Evolutionary conservation across 2,888 invertebrate species (phyloP).

Genomic region (Holacanthella duospinosa): DNA sequence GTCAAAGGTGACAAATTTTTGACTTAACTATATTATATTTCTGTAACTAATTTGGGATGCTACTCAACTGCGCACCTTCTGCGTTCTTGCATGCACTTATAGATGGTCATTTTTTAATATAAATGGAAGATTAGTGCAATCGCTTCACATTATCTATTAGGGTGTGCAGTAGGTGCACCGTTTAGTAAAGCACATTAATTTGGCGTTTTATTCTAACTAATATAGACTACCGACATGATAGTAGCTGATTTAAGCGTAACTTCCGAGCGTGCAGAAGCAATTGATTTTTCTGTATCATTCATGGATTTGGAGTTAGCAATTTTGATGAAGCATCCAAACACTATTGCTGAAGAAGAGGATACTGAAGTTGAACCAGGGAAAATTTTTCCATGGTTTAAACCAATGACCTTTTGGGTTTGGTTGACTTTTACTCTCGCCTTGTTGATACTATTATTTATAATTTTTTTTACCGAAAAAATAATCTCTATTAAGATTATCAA

Average conservation of each 20-base stretch:
- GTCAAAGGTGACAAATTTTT: conserved; percentile 56
- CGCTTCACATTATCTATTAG: background rate
- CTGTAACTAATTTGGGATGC: too few relatives aligned
- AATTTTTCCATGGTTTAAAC: conserved; percentile 75
- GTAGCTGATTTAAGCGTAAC: conserved; percentile 52
- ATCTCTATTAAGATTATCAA: background rate
- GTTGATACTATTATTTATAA: conserved; percentile 90
- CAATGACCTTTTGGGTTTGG: conserved; percentile 76
- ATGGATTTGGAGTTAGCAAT: conserved; percentile 50
- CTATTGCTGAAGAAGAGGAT: conserved; percentile 46
- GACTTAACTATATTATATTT: background rate
- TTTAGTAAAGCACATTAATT: too few relatives aligned
- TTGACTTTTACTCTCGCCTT: conserved; percentile 73
- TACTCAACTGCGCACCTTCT: too few relatives aligned
- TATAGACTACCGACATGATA: conserved; percentile 48
- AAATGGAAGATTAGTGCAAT: too few relatives aligned
- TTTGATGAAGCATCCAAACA: conserved; percentile 46
- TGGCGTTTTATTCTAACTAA: background rate
- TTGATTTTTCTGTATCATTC: conserved; percentile 52
- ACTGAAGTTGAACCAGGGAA: conserved; percentile 46
- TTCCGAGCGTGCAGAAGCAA: conserved; percentile 47
- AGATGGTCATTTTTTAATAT: too few relatives aligned
- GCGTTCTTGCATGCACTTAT: too few relatives aligned
- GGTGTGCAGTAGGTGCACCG: too few relatives aligned
- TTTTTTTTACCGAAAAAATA: conserved; percentile 64